Conservation (phyloP, 1,140 invertebrate species). For the Kradibia gibbosae region DNA sequence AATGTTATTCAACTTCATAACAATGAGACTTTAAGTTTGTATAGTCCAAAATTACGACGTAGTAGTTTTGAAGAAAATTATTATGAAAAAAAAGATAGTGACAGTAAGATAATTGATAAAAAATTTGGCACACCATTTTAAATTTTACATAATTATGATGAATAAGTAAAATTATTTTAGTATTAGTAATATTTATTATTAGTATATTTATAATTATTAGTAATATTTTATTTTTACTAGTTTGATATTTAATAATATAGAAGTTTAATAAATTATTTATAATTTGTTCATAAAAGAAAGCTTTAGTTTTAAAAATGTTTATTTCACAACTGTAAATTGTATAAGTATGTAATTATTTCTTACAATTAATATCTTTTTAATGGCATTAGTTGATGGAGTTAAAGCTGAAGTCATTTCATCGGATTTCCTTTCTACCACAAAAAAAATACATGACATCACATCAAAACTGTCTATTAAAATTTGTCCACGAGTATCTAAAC, state of each 20-base stretch:
- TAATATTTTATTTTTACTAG: no score
- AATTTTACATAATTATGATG: no score
- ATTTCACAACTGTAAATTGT: no score
- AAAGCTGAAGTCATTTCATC: neutral
- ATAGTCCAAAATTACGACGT: conserved; percentile 72
- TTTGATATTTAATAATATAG: no score
- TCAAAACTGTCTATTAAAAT: neutral
- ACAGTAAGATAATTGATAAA: conserved; percentile 17
- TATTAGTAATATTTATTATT: no score
- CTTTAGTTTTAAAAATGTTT: no score
- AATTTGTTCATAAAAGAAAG: no score
- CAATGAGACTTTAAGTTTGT: conserved; percentile 72
- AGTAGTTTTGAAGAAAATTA: conserved; percentile 64
- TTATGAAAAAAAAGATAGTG: neutral
- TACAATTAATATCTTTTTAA: no score
- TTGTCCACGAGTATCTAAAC: neutral
- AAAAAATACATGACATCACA: neutral
- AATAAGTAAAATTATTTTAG: no score
- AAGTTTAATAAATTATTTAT: no score
- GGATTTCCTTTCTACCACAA: neutral
- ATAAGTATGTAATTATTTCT: no score
- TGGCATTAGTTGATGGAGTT: neutral
- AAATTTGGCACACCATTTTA: neutral
- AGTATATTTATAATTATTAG: no score
- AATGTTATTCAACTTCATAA: conserved; percentile 68